Conservation (phyloP, 2,113 vertebrate genomes). For the Dolichallabes microphthalmus region DNA sequence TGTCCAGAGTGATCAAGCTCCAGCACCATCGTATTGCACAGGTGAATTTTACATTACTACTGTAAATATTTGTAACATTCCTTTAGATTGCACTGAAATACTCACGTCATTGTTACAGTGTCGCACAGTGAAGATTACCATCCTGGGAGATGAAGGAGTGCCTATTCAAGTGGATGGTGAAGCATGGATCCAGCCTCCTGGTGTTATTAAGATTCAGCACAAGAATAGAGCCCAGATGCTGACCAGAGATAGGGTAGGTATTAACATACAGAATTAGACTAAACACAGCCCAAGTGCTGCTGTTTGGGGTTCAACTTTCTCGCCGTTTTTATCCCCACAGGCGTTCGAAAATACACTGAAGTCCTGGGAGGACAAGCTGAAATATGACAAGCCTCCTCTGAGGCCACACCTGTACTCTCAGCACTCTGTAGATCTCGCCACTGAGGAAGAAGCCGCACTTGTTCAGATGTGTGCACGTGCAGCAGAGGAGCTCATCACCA, state of each 20-base stretch:
- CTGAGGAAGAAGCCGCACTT: conserved; percentile 84
- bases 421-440: conserved; percentile 86
- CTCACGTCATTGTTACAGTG: conserved; percentile 67
- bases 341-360: conserved; percentile 96
- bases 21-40: conserved; percentile 97
- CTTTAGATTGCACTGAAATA: background rate
- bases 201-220: conserved; percentile 96
- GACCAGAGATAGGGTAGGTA: conserved; percentile 91
- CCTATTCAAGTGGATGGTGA: conserved; percentile 97
- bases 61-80: background rate
- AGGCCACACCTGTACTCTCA: conserved; percentile 88
- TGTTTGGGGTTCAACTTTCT: background rate
- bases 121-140: conserved; percentile 96
- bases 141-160: conserved; percentile 94
- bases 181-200: conserved; percentile 95
- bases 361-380: conserved; percentile 98
- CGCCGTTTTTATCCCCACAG: conserved; percentile 65
- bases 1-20: conserved; percentile 95
- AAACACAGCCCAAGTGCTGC: background rate
- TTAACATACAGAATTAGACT: background rate
- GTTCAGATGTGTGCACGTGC: conserved; percentile 88
- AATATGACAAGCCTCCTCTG: conserved; percentile 87
- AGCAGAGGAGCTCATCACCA: conserved; percentile 94
- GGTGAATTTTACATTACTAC: conserved; percentile 67
- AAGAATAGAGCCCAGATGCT: conserved; percentile 98